A percentile compares a stretch with the other conserved stretches of the same genome.
phyloP scores from a whole-genome alignment of 2,797 vertebrate species.

The Meriones psammophilus region DNA sequence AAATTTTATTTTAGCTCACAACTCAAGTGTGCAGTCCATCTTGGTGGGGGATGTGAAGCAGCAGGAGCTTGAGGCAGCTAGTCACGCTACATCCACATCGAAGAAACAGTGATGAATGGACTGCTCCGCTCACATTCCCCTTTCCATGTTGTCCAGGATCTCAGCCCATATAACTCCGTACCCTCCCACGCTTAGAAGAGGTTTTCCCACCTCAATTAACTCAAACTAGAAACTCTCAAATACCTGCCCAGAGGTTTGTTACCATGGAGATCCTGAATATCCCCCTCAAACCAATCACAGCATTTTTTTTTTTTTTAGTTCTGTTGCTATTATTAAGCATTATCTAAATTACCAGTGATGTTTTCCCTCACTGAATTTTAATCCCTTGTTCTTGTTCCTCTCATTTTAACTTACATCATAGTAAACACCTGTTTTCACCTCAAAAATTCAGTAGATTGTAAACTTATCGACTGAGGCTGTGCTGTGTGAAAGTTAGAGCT shows the following conservation, averaged over 20 bases:
- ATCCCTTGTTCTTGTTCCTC: not conserved
- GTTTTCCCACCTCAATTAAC: not conserved
- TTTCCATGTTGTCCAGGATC: not conserved
- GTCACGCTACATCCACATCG: no score
- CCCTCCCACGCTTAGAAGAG: not conserved
- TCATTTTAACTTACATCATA: not conserved
- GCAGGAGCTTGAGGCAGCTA: no score
- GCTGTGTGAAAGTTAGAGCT: not conserved
- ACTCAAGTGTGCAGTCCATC: not conserved
- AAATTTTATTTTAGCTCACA: not conserved
- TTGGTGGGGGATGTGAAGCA: not conserved
- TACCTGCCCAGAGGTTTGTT: not conserved
- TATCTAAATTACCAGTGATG: not conserved
- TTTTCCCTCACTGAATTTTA: not conserved
- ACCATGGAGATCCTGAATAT: not conserved
- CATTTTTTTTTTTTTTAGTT: not conserved
- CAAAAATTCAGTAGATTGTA: not conserved
- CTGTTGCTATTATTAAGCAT: not conserved
- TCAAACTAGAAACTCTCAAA: not conserved
- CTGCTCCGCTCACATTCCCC: not conserved
- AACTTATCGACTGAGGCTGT: not conserved
- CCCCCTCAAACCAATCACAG: not conserved
- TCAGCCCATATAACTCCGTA: not conserved
- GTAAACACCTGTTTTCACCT: not conserved
- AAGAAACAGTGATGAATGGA: not conserved